Base-by-base conservation (phyloP, 2,797 vertebrate species). In the Enteromius thamalakanensis region DNA sequence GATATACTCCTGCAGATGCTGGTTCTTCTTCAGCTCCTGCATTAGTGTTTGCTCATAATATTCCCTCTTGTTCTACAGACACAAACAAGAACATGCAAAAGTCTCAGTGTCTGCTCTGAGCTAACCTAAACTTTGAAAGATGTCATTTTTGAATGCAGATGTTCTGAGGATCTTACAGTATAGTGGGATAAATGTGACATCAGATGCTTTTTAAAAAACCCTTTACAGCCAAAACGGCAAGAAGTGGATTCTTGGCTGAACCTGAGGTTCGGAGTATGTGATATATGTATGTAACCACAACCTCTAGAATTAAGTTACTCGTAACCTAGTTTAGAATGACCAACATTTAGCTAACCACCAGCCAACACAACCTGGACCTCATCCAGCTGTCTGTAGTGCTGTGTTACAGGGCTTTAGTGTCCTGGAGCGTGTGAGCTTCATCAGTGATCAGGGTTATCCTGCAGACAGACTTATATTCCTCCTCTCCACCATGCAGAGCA, bases 21-120 rank as follows among this genome's bases (percentile, higher is more conserved):
- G 94, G 89, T 94, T 96, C 90, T 93, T 95, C 90, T 94, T 95
- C 76, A 95, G 89, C 87, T 96, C 95, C 84, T 94, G 94, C 89
- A 95, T 94, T 84, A 96, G 81, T 0, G 91, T 89, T 74, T 94
- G 93, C 87, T 96, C 94, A 40, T 95, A 95, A 78, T 95, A 96
- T 71, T 95, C 93, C 84, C 88, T 84, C 80, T 91, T 93, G 84
- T 89, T 90, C 91, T 94, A 84, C 17, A 87, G 14, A 80, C 45
- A 84, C 53, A 80, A 19, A 79, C 21, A 51, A 21, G 42, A 62
- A 76, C 53, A 81, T 26, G 49, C 6, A 70, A 32, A 80, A 58
- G 5, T n/a, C 9, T 67, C 32, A 65, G 10, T 58, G 32, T 58
- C 32, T 58, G 10, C 3, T 55, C 51, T 11, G 53, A 58, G n/a